Evolutionary conservation across 2,113 vertebrate species (phyloP), one percentile per base, ranked within the genome.

Genomic region (Vidua macroura): DNA sequence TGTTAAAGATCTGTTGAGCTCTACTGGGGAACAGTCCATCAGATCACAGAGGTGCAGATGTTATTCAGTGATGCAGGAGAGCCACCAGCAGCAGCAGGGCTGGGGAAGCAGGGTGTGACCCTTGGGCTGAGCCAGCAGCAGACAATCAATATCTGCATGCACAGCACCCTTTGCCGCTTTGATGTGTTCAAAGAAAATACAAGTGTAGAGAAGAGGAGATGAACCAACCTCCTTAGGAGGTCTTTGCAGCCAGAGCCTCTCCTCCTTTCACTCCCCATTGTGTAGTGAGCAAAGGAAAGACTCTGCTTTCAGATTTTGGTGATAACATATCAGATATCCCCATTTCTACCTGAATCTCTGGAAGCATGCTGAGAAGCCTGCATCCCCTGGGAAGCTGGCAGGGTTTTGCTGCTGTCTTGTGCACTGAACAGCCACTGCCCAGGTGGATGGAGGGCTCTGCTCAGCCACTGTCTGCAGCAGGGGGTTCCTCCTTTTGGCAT

Each of bases 381-480:
- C 37, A 69, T 21, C 10, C n/a, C 16, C 64, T 49, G 3, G n/a
- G 69, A 89, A 44, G 24, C 31, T 81, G 24, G 31, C 41, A n/a
- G 51, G 51, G 15, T 31, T 91, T 81, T 53, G 25, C 41, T 81
- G 1, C 46, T 48, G 28, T 49, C 49, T 49, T 51, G 43, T 53
- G 44, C 20, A 27, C 28, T 39, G 10, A 10, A 3, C 51, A 59
- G 62, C 51, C 39, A 6, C n/a, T 39, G 82, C 49, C 41, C 18
- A 1, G 12, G 41, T 22, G 52, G 58, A 37, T 9, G 44, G 56
- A 72, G 22, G 9, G 46, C 51, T 77, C 59, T 86, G 64, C 77
- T 64, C 46, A 48, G 3, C 0, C 0, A 13, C 0, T 31, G 15
- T 4, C 21, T 84, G 77, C 64, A 46, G 48, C 39, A 80, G 23